Base-by-base conservation (phyloP, 2,888 invertebrate genomes). In the Lordiphosa andalusiaca region DNA sequence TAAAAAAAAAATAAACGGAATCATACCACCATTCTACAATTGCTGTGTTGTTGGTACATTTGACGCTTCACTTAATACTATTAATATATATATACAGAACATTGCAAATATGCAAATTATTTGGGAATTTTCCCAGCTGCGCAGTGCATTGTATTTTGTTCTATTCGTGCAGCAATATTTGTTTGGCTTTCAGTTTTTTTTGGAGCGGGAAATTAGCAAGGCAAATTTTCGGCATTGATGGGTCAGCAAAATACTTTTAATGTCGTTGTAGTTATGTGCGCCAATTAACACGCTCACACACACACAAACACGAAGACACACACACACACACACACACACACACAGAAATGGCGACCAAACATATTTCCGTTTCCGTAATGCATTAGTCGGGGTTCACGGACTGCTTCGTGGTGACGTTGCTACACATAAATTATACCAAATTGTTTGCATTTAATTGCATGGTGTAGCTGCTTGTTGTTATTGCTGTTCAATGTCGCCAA, bases 371-470 rank as follows among this genome's bases (percentile, higher is more conserved):
- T 84, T 80, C 80, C 85, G 80, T 68, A 85, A 59, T 71, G 61
- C 76, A 85, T 85, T 80, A 83, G 68, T 65, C 68, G 73, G 9
- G 30, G 71, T 64, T 44, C 57, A 59, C 66, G 73, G 67, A 75
- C 63, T 53, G 63, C 57, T 57, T 62, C 64, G 63, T 51, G 69
- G 69, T 63, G 42, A 42, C 57, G 50, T 59, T 40, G 59, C 51
- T 39, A 49, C 80, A 78, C 83, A 78, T 82, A 84, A 84, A 82
- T 84, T 84, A 78, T 84, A 58, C 56, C 69, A 72, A 80, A 85
- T 83, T 85, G 84, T 83, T 80, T 80, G 81, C 71, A 80, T 84
- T 80, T 76, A 80, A 80, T 84, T 85, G 73, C 62, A 66, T 70
- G 67, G 63, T 66, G 61, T 63, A 56, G 53, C 47, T 49, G 52